Percentiles rank a stretch among this genome's conserved stretches.
Evolutionary conservation across 1,140 invertebrate species (phyloP).

Genomic region (Telenomus remus): DNA sequence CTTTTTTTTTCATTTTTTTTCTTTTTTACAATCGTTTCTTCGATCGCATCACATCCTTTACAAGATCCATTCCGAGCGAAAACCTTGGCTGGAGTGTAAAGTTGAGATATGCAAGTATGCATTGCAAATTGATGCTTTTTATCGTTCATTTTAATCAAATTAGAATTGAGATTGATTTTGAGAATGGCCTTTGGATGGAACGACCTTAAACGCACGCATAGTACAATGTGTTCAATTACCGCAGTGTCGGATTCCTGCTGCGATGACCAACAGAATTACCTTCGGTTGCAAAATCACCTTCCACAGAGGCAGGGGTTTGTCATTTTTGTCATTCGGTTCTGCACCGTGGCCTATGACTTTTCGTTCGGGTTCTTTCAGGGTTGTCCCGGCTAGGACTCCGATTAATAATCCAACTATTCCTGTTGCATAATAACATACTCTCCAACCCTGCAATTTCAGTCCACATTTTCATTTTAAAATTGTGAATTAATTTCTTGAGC

Average conservation of each 20-base stretch:
- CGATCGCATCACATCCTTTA: too few relatives aligned
- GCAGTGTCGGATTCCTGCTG: conserved; percentile 92
- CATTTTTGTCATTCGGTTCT: conserved; percentile 42
- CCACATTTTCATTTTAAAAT: conserved; percentile 1
- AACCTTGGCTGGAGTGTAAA: too few relatives aligned
- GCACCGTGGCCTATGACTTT: conserved; percentile 81
- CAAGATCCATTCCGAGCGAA: too few relatives aligned
- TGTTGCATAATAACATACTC: conserved; percentile 89
- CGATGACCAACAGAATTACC: conserved; percentile 87
- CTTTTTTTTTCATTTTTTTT: background rate
- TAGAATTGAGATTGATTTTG: too few relatives aligned
- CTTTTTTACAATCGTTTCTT: too few relatives aligned
- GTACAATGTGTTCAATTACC: too few relatives aligned
- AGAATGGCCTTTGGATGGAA: too few relatives aligned
- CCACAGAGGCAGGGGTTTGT: conserved; percentile 80
- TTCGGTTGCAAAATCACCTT: conserved; percentile 85
- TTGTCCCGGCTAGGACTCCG: conserved; percentile 83
- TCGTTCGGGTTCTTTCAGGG: conserved; percentile 85
- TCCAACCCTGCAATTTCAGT: conserved; percentile 82
- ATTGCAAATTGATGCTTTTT: too few relatives aligned
- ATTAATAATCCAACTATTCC: conserved; percentile 88
- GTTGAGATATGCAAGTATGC: too few relatives aligned
- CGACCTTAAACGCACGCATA: too few relatives aligned
- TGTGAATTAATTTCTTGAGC: background rate
- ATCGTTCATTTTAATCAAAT: too few relatives aligned